These are phyloP conservation scores for Eospalax fontanierii DNA, from an alignment of 2,797 vertebrate species.

Conservation along the genomic window DNA sequence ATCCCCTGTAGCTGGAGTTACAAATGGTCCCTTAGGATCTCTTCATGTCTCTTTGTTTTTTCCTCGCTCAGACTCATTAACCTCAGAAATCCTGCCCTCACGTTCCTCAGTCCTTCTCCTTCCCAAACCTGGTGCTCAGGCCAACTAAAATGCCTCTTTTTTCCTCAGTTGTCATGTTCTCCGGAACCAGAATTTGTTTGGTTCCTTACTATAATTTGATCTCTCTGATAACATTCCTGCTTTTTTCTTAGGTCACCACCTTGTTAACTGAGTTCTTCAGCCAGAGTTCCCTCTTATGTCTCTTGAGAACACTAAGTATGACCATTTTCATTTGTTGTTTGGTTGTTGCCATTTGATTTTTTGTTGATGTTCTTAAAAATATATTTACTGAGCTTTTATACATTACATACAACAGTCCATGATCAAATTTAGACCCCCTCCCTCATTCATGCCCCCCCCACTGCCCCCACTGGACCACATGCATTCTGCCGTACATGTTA, in stretches of 20 bases:
- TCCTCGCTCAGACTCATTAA: background rate
- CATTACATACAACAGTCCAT: no score
- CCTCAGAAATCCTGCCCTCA: background rate
- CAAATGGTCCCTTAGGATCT: background rate
- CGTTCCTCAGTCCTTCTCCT: no score
- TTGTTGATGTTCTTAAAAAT: no score
- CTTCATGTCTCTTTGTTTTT: background rate
- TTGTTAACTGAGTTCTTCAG: background rate
- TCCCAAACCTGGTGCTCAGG: background rate
- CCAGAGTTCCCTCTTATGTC: background rate
- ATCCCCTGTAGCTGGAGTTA: no score
- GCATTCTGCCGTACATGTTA: no score
- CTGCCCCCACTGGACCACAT: no score
- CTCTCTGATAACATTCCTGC: no score
- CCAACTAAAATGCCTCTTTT: background rate
- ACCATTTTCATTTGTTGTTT: background rate
- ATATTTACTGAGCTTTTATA: no score
- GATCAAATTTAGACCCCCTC: no score
- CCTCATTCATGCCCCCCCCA: no score
- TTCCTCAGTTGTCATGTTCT: background rate
- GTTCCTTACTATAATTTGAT: background rate
- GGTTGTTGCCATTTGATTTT: no score
- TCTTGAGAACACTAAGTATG: background rate
- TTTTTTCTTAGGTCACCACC: accelerated
- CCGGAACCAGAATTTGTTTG: background rate